Percentiles rank a stretch among this genome's conserved stretches.
These are phyloP conservation scores for Trichopria drosophilae DNA, from an alignment of 2,888 invertebrate genomes.

Conservation along the genomic window DNA sequence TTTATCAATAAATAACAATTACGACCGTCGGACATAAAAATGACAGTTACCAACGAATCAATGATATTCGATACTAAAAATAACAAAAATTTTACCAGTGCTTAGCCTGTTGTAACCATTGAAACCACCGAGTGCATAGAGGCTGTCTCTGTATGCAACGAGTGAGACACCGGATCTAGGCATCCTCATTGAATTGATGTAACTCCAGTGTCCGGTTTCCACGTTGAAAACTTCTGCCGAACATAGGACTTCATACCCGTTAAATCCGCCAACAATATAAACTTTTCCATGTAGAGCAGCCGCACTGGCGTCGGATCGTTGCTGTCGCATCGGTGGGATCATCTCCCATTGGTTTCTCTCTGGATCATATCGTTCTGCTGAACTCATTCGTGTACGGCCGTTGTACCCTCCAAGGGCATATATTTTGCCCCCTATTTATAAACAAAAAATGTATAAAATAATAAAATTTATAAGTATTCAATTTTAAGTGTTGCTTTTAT, in stretches of 20 bases:
- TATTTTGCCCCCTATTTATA: slow-evolving; percentile 72
- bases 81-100: slow-evolving; percentile 62
- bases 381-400: slow-evolving; percentile 73
- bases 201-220: slow-evolving; percentile 72
- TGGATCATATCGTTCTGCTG: slow-evolving; percentile 79
- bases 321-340: slow-evolving; percentile 74
- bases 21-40: too few species aligned
- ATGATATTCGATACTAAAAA: too few species aligned
- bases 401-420: slow-evolving; percentile 86
- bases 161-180: slow-evolving; percentile 78
- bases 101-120: slow-evolving; percentile 73
- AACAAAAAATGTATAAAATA: too few species aligned
- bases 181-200: slow-evolving; percentile 70
- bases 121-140: slow-evolving; percentile 82
- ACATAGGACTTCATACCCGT: slow-evolving; percentile 74
- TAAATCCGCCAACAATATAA: slow-evolving; percentile 80
- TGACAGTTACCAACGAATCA: too few species aligned
- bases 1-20: too few species aligned
- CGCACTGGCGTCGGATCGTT: slow-evolving; percentile 78
- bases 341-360: slow-evolving; percentile 78
- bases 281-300: slow-evolving; percentile 71
- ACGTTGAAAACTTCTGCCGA: slow-evolving; percentile 78
- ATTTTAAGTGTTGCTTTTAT: not conserved
- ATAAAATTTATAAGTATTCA: too few species aligned
- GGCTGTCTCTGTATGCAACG: slow-evolving; percentile 66